Base-by-base conservation (phyloP, 2,888 invertebrate genomes). In the Crematogaster levior region DNA sequence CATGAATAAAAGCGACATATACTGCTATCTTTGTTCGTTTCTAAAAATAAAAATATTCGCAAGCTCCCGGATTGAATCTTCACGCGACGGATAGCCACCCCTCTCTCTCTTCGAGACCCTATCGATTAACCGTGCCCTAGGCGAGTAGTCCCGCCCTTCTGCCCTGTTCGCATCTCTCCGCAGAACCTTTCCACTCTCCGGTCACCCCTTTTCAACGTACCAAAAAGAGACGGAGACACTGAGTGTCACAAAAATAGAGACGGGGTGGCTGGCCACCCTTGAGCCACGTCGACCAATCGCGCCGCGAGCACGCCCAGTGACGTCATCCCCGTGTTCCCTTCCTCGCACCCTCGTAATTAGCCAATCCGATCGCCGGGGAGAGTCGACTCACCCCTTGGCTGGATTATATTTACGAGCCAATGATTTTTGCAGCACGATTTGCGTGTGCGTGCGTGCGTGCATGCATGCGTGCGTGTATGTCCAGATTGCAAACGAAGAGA, bases 241-340 rank as follows among this genome's bases (percentile, higher is more conserved):
- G 53, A 53, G 30, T 70, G 72, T 72, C 73, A 24, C 77, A 70
- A 70, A 79, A 79, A 79, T 79, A 70, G 53, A 34, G 30, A 53
- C 21, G 81, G 86, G 88, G 86, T 81, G 74, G 84, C 80, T 85
- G 40, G 87, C 86, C 79, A 74, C 86, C 89, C 87, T 66, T 66
- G 48, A 48, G 51, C 70, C 5, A 40, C 30, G 46, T 79, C 83
- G 82, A 87, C 93, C 93, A 93, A 93, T 93, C 92, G 63, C 79
- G 73, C 66, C 68, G 43, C 86, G 90, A 88, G 90, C 91, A 92
- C 93, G 92, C 93, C 93, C 92, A 88, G 85, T 92, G 90, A 93
- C 91, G 90, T 92, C 92, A 91, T 51, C 37, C 68, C 40, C 85
- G 65, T 34, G 40, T 24, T 84, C 87, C 90, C 88, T 90, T 83